These are phyloP conservation scores for Rallus limicola DNA, from an alignment of 2,113 vertebrate genomes.

Conservation along the genomic window DNA sequence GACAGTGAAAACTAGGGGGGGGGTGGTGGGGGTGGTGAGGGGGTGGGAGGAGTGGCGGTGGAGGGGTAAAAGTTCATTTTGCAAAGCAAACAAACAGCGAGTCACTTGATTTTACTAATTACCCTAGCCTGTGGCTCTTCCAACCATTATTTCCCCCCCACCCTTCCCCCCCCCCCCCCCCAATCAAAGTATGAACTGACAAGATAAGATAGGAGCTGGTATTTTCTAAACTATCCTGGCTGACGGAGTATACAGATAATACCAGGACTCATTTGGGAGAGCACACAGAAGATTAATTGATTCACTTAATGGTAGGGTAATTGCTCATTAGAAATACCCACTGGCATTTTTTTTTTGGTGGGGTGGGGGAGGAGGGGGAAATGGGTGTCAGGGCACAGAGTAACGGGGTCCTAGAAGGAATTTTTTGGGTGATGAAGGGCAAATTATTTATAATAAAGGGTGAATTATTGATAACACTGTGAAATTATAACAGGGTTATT, in stretches of 20 bases:
- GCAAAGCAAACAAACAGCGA: constrained; percentile 63
- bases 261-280: constrained; percentile 8
- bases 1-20: not conserved
- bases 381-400: not conserved
- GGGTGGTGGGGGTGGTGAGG: not conserved
- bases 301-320: not conserved
- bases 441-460: not conserved
- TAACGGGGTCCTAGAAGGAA: accelerated
- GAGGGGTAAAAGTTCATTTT: constrained; percentile 68
- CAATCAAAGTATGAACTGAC: constrained; percentile 53
- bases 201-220: constrained; percentile 71
- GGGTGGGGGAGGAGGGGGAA: not conserved
- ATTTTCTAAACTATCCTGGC: constrained; percentile 57
- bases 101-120: constrained; percentile 73
- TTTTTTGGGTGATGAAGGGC: not conserved
- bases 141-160: constrained; percentile 11
- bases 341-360: not conserved
- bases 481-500: not conserved
- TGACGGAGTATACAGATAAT: constrained; percentile 11
- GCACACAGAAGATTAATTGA: not conserved
- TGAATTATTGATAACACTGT: not conserved
- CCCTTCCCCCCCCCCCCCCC: not conserved
- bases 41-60: not conserved
- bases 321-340: not conserved
- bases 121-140: constrained; percentile 47